These are phyloP conservation scores for Nysson spinosus DNA, from an alignment of 2,888 invertebrate genomes.

Conservation along the genomic window DNA sequence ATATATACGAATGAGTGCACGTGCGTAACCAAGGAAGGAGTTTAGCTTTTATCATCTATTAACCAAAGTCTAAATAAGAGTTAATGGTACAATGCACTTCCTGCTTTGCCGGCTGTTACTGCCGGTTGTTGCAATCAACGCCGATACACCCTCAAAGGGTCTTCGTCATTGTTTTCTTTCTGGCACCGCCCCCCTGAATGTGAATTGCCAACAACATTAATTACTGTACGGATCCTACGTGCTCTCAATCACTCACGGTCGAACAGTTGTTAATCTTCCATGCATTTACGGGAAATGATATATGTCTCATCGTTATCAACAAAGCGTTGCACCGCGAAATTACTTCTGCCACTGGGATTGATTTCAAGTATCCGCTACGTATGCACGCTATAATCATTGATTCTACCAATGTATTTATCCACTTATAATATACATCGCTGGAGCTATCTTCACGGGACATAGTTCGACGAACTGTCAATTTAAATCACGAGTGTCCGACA, in stretches of 20 bases:
- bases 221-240: constrained; percentile 52
- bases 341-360: neutral
- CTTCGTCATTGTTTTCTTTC: constrained; percentile 24
- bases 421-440: too few relatives aligned
- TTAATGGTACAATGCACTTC: constrained; percentile 66
- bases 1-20: constrained; percentile 11
- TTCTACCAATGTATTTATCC: too few relatives aligned
- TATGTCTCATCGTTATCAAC: constrained; percentile 19
- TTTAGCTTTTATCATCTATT: constrained; percentile 63
- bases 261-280: constrained; percentile 46
- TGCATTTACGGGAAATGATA: constrained; percentile 23
- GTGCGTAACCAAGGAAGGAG: constrained; percentile 9
- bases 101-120: constrained; percentile 42
- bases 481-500: too few relatives aligned
- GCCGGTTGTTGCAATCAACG: constrained; percentile 26
- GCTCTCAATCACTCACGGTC: constrained; percentile 44
- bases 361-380: neutral
- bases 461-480: too few relatives aligned
- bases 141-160: constrained; percentile 34
- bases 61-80: constrained; percentile 62
- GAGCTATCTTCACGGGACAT: too few relatives aligned
- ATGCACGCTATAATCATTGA: too few relatives aligned
- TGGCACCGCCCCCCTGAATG: constrained; percentile 38
- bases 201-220: constrained; percentile 57
- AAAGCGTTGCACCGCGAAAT: constrained; percentile 6